phyloP scores from a whole-genome alignment of 2,113 vertebrate species.

The Pelodiscus sinensis region DNA sequence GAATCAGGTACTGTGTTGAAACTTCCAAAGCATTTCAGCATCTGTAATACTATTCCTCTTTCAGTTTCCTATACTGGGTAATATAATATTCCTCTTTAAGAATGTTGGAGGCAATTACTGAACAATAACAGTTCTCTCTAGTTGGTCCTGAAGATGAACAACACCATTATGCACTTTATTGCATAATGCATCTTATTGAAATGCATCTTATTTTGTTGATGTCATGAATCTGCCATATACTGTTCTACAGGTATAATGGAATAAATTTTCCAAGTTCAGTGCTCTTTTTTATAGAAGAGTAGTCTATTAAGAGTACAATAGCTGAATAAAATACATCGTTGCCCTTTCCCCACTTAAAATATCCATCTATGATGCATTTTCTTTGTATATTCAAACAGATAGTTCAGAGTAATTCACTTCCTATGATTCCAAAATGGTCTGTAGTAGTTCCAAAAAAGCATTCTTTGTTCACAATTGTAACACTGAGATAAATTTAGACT shows the following conservation, averaged over 20 bases:
- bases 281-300: not conserved
- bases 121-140: slow-evolving; percentile 1
- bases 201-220: slow-evolving; percentile 14
- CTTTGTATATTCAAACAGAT: not conserved
- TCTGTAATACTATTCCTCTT: not conserved
- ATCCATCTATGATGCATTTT: not conserved
- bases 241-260: not conserved
- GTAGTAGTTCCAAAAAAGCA: not conserved
- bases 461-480: slow-evolving; percentile 6
- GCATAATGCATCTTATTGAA: not conserved
- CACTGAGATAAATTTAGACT: slow-evolving; percentile 17
- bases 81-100: slow-evolving; percentile 7
- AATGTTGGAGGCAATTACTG: not conserved
- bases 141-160: slow-evolving; percentile 16
- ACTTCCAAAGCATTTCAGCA: no score
- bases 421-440: not conserved
- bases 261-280: not conserved
- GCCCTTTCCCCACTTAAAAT: not conserved
- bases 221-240: not conserved
- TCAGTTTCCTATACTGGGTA: not conserved
- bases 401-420: not conserved
- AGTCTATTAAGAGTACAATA: not conserved
- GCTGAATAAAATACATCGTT: not conserved
- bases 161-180: not conserved
- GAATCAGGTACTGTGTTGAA: no score